Evolutionary conservation across 2,888 invertebrate species (phyloP), one percentile per base, ranked within the genome.

Genomic region (Lacanobia wlatinum): DNA sequence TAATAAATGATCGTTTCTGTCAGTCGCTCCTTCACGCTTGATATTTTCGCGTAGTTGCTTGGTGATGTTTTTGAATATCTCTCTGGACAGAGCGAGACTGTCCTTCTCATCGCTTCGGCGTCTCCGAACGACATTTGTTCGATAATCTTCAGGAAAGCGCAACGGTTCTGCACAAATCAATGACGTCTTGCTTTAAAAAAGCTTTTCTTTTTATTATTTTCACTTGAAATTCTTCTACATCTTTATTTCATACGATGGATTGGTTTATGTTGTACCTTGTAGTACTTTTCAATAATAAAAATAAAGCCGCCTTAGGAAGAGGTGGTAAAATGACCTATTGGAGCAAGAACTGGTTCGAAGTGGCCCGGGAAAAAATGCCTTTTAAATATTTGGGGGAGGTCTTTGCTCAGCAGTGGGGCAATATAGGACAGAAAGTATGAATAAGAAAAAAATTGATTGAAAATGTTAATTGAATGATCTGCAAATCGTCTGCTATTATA

Each of bases 41-140:
- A 96, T 96, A 88, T 94, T 96, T 90, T 96, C 96, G 48, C 96
- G 92, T 43, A 96, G 93, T 82, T 96, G 96, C 90, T 96, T 95
- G 74, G 95, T 95, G 92, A 96, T 96, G 87, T 96, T 96, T 88
- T 95, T 94, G 91, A 96, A 96, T 92, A 96, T 96, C 87, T 96
- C 96, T 82, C 95, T 93, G 81, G 96, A 96, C 86, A 96, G 88
- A 64, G 96, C 96, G 76, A 96, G 93, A 83, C 94, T 95, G 87
- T 96, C 96, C 84, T 92, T 95, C 72, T 94, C 95, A 85, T 94
- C 94, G 86, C 93, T 94, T 78, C 94, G 92, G 67, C 94, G 93
- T 69, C 92, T 92, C 68, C 94, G 92, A 75, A 92, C 87, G 76
- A 92, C 92, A 92, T 93, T 93, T 61, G 91, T 87, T 77, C 88